Evolutionary conservation across 2,797 vertebrate species (phyloP).

Genomic region (Philypnodon macrostomus): DNA sequence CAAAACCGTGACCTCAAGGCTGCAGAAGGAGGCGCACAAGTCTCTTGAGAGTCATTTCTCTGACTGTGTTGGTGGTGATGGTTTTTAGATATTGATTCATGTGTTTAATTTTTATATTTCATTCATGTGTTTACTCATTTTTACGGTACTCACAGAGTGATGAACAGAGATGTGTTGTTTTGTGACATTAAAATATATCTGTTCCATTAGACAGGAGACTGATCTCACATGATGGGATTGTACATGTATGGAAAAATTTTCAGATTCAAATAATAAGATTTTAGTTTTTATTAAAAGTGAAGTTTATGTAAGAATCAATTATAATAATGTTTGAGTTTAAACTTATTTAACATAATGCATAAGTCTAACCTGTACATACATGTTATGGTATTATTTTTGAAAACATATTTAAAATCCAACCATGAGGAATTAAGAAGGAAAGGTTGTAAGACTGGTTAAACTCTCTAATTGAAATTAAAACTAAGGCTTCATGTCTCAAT

Average conservation of each 20-base stretch:
- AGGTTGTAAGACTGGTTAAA: neutral
- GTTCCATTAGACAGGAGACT: conserved; percentile 22
- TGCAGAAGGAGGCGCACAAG: conserved; percentile 3
- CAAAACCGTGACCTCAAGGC: conserved; percentile 57
- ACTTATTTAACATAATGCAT: neutral
- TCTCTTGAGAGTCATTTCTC: neutral
- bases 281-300: conserved; percentile 40
- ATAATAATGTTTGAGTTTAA: conserved; percentile 12
- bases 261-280: conserved; percentile 41
- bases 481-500: too few relatives aligned
- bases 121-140: neutral
- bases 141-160: too few relatives aligned
- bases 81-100: neutral
- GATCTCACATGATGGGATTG: conserved; percentile 43
- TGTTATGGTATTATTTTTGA: conserved; percentile 1
- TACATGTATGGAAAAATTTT: conserved; percentile 46
- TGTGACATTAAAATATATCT: neutral
- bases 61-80: neutral
- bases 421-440: neutral
- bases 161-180: too few relatives aligned
- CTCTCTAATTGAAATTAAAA: too few relatives aligned
- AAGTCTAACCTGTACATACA: neutral
- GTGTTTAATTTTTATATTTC: neutral
- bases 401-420: neutral
- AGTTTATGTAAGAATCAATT: conserved; percentile 21